Evolutionary conservation across 2,113 vertebrate genomes (phyloP).

Genomic region (Chionis minor): DNA sequence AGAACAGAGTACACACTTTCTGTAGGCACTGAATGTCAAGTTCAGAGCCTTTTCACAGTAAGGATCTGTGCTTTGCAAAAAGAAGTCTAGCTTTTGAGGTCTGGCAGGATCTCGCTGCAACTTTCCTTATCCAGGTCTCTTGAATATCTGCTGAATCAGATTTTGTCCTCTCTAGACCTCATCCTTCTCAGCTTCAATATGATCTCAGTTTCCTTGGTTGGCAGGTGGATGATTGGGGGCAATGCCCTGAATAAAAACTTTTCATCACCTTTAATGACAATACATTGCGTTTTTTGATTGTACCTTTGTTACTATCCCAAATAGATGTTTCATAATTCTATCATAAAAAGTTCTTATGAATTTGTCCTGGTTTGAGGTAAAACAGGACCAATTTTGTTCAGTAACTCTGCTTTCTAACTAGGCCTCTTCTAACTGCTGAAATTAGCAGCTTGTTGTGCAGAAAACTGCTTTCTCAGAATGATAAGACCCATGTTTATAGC

Average conservation of each 20-base stretch:
- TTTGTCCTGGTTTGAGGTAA: too few species aligned
- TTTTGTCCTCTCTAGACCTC: background rate
- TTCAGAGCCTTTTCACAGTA: background rate
- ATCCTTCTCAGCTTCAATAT: background rate
- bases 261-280: background rate
- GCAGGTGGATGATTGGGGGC: background rate
- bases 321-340: background rate
- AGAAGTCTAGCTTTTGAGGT: background rate
- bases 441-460: too few species aligned
- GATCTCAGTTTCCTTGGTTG: background rate
- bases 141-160: background rate
- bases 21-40: background rate
- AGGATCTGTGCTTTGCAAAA: background rate
- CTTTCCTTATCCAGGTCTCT: background rate
- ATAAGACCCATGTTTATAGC: too few species aligned
- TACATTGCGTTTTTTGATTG: background rate
- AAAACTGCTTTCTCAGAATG: too few species aligned
- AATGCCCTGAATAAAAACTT: background rate
- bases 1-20: background rate
- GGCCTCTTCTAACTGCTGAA: too few species aligned
- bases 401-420: too few species aligned
- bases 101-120: background rate
- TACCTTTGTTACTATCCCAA: background rate
- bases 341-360: background rate
- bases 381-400: too few species aligned